Base-by-base conservation (phyloP, 2,888 invertebrate genomes). In the Catocala fraxini region DNA sequence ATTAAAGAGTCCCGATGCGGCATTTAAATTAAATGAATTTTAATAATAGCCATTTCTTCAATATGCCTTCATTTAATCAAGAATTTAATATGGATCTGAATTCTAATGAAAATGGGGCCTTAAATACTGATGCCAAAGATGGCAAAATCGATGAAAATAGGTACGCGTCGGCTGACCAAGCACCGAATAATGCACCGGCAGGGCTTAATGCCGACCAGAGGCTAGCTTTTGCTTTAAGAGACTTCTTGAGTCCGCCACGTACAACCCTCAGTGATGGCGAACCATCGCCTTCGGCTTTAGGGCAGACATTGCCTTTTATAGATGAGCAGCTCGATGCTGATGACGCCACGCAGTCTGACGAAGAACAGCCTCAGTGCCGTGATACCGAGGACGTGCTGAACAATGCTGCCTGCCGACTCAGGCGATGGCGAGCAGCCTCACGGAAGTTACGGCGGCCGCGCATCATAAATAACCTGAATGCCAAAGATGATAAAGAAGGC, bases 371-470 rank as follows among this genome's bases (percentile, higher is more conserved):
- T 51, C 83, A 77, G 53, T 75, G 70, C 55, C 88, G 86, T 11
- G 93, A 89, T 35, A 89, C 93, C 0, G 90, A 91, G 9, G 92
- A 91, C 65, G 89, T 90, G 63, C 75, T 90, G 45, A 92, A 90
- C 77, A 94, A 91, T 71, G 93, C 92, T 1, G 94, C 92, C 42
- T 92, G 94, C 71, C 89, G 95, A 58, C 83, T 95, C 78, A 89
- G 93, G 68, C 83, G 94, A 51, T 94, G 95, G 88, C 92, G 94
- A 43, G 94, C 95, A 51, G 91, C 95, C 4, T 92, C 95, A 12
- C 86, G 95, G 51, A 93, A 95, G 75, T 85, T 95, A 42, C 90
- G 93, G 0, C 91, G 87, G 73, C 95, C 85, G 70, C 84, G 89
- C 73, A 95, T 87, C 45, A 95, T 95, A 54, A 94, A 95, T 78